Evolutionary conservation across 2,113 vertebrate genomes (phyloP), one percentile per base, ranked within the genome.

Genomic region (Pleuronectes platessa): DNA sequence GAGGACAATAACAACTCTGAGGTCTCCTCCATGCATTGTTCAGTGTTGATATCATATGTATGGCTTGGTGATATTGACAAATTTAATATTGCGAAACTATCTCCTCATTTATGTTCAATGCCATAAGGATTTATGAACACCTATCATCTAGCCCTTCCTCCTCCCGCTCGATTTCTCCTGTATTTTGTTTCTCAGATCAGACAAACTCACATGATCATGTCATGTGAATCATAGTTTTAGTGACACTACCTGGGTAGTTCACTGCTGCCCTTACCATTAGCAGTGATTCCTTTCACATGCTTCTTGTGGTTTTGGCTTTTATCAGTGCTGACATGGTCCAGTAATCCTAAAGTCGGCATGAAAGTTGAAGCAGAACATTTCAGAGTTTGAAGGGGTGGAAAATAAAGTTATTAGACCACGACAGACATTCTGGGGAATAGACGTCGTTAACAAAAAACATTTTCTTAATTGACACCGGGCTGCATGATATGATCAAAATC

Each of bases 71-170:
- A 62, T 66, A 49, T n/a, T 71, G 24, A 77, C 27, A 37, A 54
- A 60, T 71, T 15, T 26, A 31, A 54, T 53, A 37, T 45, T 63
- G 1, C 23, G 47, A 6, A 51, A 24, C 4, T 24, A 9, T 51
- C 31, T 58, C 20, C 12, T 45, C 37, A 56, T 66, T 71, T 51
- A 62, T 75, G 55, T 49, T 51, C n/a, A 51, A 0, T 54, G 9
- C 14, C 23, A 5, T 21, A 59, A 20, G 27, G 21, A 12, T 40
- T 55, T 65, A 56, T 0, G 37, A 2, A 2, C 20, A 13, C 27
- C 27, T 7, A 21, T 64, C 31, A 14, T 35, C 31, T 1, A 10
- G 24, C 12, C 40, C 10, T 18, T 20, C 14, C 20, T 58, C 18
- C 49, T 26, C 4, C 13, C 18, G 17, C 27, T 13, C 0, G 1